Evolutionary conservation across 1,140 invertebrate genomes (phyloP), one percentile per base, ranked within the genome.

Genomic region (Drosophila guanche): DNA sequence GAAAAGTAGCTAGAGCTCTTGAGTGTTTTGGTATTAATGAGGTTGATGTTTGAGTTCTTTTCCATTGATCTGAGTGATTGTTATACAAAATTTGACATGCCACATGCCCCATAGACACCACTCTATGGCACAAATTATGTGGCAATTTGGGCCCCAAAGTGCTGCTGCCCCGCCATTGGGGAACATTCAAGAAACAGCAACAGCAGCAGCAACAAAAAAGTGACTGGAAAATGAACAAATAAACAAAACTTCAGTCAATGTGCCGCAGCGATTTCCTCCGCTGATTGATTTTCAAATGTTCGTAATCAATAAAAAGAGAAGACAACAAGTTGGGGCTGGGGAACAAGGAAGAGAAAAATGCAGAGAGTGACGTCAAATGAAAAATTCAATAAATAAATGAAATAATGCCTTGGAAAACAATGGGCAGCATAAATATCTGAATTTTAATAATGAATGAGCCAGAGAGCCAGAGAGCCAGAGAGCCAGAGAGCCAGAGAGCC

Each of bases 161-260:
- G 77, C 57, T 12, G 33, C 70, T 60, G 53, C 23, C 25, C 58
- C 46, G 33, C 12, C 33, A 37, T 37, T 37, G 41, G 29, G 20
- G 14, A 48, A 41, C 12, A 62, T 66, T 66, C 76, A 56, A 55
- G 68, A 43, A 54, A 12, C 8, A 10, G 23, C 53, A 47, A 40
- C 16, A 20, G 16, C 16, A 20, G 20, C 8, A 16, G 16, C 14
- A 43, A 23, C 5, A 22, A 41, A 66, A 7, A 42, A 46, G 40
- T 23, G 46, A 63, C 54, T 70, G 52, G 8, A 50, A 66, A 80
- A 71, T 48, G 72, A 59, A 76, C 67, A 80, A 81, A 80, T 80
- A 80, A 80, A 80, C 77, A 80, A 80, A 76, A 81, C 77, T 80
- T 80, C 78, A 80, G 78, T 80, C 77, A 79, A 79, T 74, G 76